phyloP scores from a whole-genome alignment of 23 tunicate species.

The Pegea sp. region DNA sequence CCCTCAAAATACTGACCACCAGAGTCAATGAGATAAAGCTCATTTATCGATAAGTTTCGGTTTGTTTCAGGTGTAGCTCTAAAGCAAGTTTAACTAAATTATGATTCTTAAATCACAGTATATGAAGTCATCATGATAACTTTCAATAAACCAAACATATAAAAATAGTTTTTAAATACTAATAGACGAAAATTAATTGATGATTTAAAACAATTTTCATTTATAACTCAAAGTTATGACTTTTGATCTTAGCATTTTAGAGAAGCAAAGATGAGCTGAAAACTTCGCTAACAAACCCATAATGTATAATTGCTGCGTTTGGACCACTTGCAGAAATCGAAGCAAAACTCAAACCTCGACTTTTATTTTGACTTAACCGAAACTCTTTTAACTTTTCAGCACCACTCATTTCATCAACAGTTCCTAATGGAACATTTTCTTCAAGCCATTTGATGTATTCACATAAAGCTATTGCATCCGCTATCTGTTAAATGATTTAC shows the following conservation, averaged over 20 bases:
- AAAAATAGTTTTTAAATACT: too few relatives aligned
- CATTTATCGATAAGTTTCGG: constrained; percentile 31
- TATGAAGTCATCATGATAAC: too few relatives aligned
- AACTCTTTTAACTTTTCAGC: constrained; percentile 34
- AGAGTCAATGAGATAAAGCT: constrained; percentile 78
- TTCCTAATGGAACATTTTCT: constrained; percentile 31
- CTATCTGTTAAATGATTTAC: constrained; percentile 16
- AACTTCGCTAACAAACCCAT: constrained; percentile 59
- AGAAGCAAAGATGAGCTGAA: too few relatives aligned
- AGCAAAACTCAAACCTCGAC: constrained; percentile 54
- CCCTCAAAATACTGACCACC: constrained; percentile 96
- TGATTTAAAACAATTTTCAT: too few relatives aligned
- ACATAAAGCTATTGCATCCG: constrained; percentile 74
- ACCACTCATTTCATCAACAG: constrained; percentile 46
- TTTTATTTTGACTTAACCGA: constrained; percentile 39
- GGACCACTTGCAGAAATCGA: constrained; percentile 96
- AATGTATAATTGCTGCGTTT: constrained; percentile 84
- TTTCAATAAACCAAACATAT: too few relatives aligned
- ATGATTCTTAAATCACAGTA: too few relatives aligned
- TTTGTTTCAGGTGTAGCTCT: too few relatives aligned
- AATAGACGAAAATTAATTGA: too few relatives aligned
- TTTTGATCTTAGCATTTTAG: too few relatives aligned
- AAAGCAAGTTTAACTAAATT: too few relatives aligned
- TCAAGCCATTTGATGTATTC: constrained; percentile 66
- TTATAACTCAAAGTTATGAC: too few relatives aligned